Percentiles rank a stretch among this genome's conserved stretches.
These are phyloP conservation scores for Forbesichthys agassizii DNA, from an alignment of 2,113 vertebrate genomes.

Conservation along the genomic window DNA sequence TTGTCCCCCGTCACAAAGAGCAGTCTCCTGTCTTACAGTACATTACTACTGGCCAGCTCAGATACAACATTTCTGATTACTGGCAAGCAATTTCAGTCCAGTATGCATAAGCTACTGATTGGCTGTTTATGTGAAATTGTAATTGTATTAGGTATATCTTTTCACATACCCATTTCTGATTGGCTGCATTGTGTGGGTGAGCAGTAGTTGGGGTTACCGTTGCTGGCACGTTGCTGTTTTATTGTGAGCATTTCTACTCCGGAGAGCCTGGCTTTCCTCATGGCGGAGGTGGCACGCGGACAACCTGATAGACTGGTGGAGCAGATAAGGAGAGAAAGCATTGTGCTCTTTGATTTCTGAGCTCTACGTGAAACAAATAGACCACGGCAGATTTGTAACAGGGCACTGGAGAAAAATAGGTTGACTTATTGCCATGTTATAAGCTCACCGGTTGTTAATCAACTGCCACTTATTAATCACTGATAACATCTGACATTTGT, in stretches of 20 bases:
- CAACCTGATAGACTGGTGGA: constrained; percentile 92
- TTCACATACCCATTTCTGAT: constrained; percentile 34
- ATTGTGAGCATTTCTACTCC: constrained; percentile 98
- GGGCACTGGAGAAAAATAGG: neutral
- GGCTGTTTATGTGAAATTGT: constrained; percentile 47
- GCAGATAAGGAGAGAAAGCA: constrained; percentile 34
- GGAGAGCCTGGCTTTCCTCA: constrained; percentile 98
- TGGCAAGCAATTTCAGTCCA: constrained; percentile 29
- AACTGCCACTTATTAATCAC: neutral
- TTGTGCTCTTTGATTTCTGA: constrained; percentile 20
- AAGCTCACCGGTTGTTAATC: neutral
- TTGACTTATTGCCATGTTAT: neutral
- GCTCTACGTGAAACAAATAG: neutral
- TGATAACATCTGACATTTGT: neutral
- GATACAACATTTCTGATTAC: constrained; percentile 39
- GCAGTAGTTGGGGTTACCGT: constrained; percentile 79
- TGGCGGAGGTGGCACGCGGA: constrained; percentile 95
- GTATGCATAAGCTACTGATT: constrained; percentile 37
- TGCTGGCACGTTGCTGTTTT: constrained; percentile 92
- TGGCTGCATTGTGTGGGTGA: constrained; percentile 48
- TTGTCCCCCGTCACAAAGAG: neutral
- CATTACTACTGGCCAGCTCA: constrained; percentile 7
- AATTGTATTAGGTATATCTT: constrained; percentile 32
- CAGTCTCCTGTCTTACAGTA: constrained; percentile 1
- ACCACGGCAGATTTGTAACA: neutral